A percentile compares a stretch with the other conserved stretches of the same genome.
Conservation (phyloP, 2,888 invertebrate genomes). For the Branchipolynoe longqiensis region DNA sequence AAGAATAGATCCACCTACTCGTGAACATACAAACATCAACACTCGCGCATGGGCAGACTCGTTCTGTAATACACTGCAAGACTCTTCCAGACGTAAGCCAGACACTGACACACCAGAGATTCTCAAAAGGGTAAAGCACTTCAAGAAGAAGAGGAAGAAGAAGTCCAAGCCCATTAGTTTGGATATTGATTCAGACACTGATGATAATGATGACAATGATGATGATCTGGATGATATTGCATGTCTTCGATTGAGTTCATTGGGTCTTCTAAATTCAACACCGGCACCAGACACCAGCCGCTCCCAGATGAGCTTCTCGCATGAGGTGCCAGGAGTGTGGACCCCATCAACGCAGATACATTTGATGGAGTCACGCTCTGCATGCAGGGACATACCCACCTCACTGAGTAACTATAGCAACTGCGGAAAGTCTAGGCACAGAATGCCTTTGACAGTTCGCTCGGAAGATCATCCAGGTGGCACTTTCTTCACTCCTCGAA, state of each 20-base stretch:
- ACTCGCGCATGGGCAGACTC: background rate
- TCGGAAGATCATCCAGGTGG: too few species aligned
- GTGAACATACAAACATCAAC: background rate
- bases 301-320: constrained; percentile 7
- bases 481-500: background rate
- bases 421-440: background rate
- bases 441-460: background rate
- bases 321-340: background rate
- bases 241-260: background rate
- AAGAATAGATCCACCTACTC: background rate
- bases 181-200: too few species aligned
- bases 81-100: background rate
- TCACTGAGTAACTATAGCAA: constrained; percentile 42
- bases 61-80: background rate
- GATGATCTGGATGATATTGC: constrained; percentile 16
- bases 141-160: constrained; percentile 18
- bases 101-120: background rate
- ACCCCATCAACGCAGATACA: background rate
- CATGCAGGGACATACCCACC: constrained; percentile 7
- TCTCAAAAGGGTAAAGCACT: constrained; percentile 3
- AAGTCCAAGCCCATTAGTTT: background rate
- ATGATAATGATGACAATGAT: too few species aligned
- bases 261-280: background rate
- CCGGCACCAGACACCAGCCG: background rate
- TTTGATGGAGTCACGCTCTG: background rate